Evolutionary conservation across 2,113 vertebrate genomes (phyloP).

Genomic region (Collichthys lucidus): DNA sequence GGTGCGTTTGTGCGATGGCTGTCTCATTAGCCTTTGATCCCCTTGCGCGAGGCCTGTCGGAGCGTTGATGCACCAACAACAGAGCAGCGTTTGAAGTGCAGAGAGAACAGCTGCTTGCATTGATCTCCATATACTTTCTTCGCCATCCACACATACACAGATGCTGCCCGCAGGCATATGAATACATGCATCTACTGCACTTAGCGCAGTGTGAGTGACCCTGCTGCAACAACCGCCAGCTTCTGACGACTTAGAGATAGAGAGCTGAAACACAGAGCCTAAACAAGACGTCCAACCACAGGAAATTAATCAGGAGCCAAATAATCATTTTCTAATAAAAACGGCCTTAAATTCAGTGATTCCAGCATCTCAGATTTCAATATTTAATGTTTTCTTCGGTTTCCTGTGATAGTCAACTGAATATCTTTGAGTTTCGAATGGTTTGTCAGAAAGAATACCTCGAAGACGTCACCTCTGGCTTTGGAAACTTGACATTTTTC

Average conservation of each 20-base stretch:
- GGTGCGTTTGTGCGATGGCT: conserved; percentile 79
- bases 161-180: conserved; percentile 75
- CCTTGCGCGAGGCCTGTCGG: conserved; percentile 73
- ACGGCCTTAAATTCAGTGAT: too few relatives aligned
- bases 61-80: conserved; percentile 78
- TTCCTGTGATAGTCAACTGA: neutral
- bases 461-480: neutral
- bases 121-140: conserved; percentile 82
- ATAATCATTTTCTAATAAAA: neutral
- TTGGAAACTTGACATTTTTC: neutral
- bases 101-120: conserved; percentile 83
- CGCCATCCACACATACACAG: conserved; percentile 63
- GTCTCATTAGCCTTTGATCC: conserved; percentile 84
- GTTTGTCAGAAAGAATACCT: neutral
- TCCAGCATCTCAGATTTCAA: neutral
- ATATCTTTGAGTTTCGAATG: neutral
- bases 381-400: neutral
- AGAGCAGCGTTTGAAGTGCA: conserved; percentile 80
- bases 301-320: neutral
- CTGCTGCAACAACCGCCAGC: conserved; percentile 5
- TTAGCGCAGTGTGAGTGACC: conserved; percentile 26
- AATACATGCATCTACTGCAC: conserved; percentile 68
- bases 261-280: neutral
- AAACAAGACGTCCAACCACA: neutral
- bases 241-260: neutral